These are phyloP conservation scores for Drosophila funebris DNA, from an alignment of 1,140 invertebrate genomes.

Conservation along the genomic window DNA sequence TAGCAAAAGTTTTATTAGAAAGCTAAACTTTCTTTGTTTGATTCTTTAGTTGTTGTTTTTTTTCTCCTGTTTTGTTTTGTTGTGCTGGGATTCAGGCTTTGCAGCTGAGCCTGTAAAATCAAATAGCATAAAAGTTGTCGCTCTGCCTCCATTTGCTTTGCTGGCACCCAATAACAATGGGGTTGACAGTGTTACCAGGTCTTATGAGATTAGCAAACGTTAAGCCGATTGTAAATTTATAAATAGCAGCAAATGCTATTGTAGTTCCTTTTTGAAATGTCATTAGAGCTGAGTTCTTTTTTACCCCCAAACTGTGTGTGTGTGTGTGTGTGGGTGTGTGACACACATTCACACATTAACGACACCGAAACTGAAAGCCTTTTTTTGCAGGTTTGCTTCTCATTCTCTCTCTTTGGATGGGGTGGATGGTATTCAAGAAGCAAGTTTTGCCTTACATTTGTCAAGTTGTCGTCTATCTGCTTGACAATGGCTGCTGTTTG, in stretches of 20 bases:
- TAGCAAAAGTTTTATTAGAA: constrained; percentile 71
- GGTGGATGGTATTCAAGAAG: constrained; percentile 6
- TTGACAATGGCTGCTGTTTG: constrained; percentile 34
- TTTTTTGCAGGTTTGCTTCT: constrained; percentile 4
- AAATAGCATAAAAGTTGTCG: constrained; percentile 68
- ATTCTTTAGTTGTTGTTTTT: too few species aligned
- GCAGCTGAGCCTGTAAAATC: constrained; percentile 74
- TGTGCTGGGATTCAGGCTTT: constrained; percentile 10
- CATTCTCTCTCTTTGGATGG: background rate
- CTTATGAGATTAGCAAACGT: constrained; percentile 68
- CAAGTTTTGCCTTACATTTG: constrained; percentile 46
- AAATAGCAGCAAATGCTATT: constrained; percentile 73
- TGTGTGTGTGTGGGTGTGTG: background rate
- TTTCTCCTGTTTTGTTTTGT: constrained; percentile 29
- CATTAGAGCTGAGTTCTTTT: constrained; percentile 37
- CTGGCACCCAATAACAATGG: constrained; percentile 54
- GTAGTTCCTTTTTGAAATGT: constrained; percentile 50
- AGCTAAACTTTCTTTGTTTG: constrained; percentile 70
- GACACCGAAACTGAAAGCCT: constrained; percentile 13
- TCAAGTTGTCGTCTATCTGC: constrained; percentile 45
- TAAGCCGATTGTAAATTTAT: constrained; percentile 77
- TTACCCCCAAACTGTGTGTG: background rate
- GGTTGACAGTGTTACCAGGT: constrained; percentile 55
- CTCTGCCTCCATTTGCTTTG: constrained; percentile 31
- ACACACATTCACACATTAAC: constrained; percentile 36